phyloP scores from a whole-genome alignment of 2,797 vertebrate species.

The Galago senegalensis region DNA sequence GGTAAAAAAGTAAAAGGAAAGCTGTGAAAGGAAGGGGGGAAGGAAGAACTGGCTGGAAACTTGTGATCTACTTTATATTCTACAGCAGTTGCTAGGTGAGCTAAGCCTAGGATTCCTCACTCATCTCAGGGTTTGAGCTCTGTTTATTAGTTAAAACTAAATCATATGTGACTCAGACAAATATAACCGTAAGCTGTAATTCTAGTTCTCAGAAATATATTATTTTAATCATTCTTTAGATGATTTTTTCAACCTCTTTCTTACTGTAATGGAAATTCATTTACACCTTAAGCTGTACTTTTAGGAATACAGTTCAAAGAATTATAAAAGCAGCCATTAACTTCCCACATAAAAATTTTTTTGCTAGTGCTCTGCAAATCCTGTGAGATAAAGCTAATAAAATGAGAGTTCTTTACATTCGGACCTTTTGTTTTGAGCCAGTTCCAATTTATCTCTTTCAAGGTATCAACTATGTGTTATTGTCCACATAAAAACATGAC shows the following conservation, averaged over 20 bases:
- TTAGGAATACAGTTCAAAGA: neutral
- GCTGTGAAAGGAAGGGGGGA: neutral
- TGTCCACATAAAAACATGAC: neutral
- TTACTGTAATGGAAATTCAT: neutral
- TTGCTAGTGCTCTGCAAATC: neutral
- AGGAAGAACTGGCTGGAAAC: neutral
- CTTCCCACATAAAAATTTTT: neutral
- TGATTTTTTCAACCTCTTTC: neutral
- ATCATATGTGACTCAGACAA: neutral
- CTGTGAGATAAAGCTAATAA: neutral
- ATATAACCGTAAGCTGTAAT: neutral
- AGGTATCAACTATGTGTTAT: neutral
- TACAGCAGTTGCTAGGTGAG: neutral
- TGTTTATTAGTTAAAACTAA: slow-evolving; percentile 31
- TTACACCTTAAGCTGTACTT: neutral
- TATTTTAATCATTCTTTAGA: neutral
- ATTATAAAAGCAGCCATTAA: neutral
- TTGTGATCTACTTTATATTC: neutral
- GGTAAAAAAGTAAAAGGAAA: neutral
- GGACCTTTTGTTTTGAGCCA: neutral
- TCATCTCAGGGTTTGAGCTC: neutral
- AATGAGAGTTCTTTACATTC: neutral
- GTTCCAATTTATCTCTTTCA: neutral
- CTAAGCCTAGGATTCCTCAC: neutral
- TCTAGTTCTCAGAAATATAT: neutral